These are phyloP conservation scores for Eristalis pertinax DNA, from an alignment of 2,888 invertebrate species.

Conservation along the genomic window DNA sequence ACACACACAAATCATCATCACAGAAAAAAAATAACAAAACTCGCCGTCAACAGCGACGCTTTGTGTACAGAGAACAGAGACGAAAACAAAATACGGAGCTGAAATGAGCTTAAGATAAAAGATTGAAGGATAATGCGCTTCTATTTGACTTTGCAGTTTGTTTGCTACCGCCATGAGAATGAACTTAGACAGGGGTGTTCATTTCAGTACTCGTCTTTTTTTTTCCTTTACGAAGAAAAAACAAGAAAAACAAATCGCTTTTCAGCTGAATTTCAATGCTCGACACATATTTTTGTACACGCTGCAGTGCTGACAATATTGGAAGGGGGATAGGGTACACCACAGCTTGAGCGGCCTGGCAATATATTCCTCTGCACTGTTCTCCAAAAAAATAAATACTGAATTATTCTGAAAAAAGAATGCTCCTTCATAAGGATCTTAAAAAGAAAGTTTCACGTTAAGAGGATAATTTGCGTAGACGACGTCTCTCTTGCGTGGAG, in stretches of 20 bases:
- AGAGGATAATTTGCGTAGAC: slow-evolving; percentile 61
- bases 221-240: not conserved
- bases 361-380: not conserved
- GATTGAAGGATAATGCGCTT: slow-evolving; percentile 67
- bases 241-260: not conserved
- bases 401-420: slow-evolving; percentile 13
- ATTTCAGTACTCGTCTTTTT: slow-evolving; percentile 4
- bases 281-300: slow-evolving; percentile 5
- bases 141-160: slow-evolving; percentile 70
- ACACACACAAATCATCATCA: not conserved
- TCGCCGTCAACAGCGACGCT: slow-evolving; percentile 3
- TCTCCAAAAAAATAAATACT: not conserved
- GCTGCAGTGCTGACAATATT: not conserved
- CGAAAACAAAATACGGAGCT: slow-evolving; percentile 42
- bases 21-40: slow-evolving; percentile 9
- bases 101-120: slow-evolving; percentile 64
- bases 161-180: slow-evolving; percentile 67
- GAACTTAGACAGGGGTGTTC: slow-evolving; percentile 45
- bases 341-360: not conserved
- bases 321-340: not conserved
- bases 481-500: slow-evolving; percentile 46
- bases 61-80: not conserved
- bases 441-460: slow-evolving; percentile 45
- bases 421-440: slow-evolving; percentile 39
- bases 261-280: slow-evolving; percentile 29